These are phyloP conservation scores for Nezara viridula DNA, from an alignment of 2,888 invertebrate genomes.

Conservation along the genomic window DNA sequence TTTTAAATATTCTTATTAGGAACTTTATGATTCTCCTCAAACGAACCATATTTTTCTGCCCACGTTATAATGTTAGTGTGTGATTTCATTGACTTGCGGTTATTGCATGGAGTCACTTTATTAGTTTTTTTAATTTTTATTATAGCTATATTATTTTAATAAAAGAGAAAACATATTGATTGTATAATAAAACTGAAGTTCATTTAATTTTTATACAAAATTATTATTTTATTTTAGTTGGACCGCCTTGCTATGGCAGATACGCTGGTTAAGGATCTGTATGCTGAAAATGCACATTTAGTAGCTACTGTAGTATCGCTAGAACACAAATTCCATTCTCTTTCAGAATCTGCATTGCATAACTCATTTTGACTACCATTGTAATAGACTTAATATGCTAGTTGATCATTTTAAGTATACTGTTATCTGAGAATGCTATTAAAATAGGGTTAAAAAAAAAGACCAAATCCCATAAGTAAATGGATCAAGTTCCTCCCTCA, in stretches of 20 bases:
- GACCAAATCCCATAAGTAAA: background rate
- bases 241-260: constrained; percentile 82
- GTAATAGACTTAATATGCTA: background rate
- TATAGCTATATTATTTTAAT: no score
- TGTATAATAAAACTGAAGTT: no score
- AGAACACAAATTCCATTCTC: constrained; percentile 56
- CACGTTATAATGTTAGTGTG: no score
- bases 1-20: no score
- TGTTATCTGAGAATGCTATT: background rate
- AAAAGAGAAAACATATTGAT: no score
- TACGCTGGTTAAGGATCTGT: constrained; percentile 84
- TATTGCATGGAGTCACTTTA: no score
- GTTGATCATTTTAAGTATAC: background rate
- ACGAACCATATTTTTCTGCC: no score
- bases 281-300: constrained; percentile 86
- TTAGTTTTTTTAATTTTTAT: no score
- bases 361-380: constrained; percentile 54
- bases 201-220: no score
- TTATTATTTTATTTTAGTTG: constrained; percentile 70
- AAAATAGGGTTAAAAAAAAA: background rate
- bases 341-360: constrained; percentile 56
- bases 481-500: background rate
- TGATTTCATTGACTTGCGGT: no score
- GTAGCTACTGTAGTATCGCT: constrained; percentile 72
- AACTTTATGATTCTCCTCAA: no score